phyloP scores from a whole-genome alignment of 2,888 invertebrate species.

The Fissipunctia ypsillon region DNA sequence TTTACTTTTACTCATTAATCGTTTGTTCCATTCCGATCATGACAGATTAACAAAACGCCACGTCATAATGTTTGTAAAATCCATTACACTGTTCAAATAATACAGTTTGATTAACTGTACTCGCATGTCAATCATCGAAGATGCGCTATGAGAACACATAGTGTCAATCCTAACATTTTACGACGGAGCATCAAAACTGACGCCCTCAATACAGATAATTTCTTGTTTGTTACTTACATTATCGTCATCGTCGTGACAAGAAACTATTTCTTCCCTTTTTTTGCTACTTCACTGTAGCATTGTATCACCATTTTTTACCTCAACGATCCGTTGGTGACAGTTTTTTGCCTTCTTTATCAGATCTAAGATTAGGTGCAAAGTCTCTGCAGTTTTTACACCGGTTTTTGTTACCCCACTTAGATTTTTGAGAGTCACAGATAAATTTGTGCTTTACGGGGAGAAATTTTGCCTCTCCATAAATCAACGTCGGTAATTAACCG shows the following conservation, averaged over 20 bases:
- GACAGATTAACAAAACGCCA: constrained; percentile 39
- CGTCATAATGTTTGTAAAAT: constrained; percentile 46
- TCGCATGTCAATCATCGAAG: constrained; percentile 57
- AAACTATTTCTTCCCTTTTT: constrained; percentile 78
- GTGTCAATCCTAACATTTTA: constrained; percentile 56
- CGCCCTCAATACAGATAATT: constrained; percentile 69
- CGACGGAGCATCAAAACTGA: constrained; percentile 66
- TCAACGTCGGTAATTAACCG: constrained; percentile 69
- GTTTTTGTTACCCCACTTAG: constrained; percentile 73
- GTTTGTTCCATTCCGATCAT: constrained; percentile 38
- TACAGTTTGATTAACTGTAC: constrained; percentile 64
- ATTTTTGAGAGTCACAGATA: constrained; percentile 72
- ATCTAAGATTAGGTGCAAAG: constrained; percentile 84
- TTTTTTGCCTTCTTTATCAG: constrained; percentile 84
- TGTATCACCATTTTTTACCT: constrained; percentile 66
- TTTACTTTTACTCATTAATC: constrained; percentile 40
- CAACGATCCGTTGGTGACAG: constrained; percentile 70
- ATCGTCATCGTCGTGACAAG: constrained; percentile 76
- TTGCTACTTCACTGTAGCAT: constrained; percentile 63
- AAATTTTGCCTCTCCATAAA: constrained; percentile 66
- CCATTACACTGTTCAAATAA: constrained; percentile 55
- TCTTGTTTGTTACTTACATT: constrained; percentile 83
- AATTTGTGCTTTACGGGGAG: constrained; percentile 66
- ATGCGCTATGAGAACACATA: constrained; percentile 56
- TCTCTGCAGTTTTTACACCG: constrained; percentile 75